Evolutionary conservation across 2,113 vertebrate genomes (phyloP).

Genomic region (Ciconia maguari): DNA sequence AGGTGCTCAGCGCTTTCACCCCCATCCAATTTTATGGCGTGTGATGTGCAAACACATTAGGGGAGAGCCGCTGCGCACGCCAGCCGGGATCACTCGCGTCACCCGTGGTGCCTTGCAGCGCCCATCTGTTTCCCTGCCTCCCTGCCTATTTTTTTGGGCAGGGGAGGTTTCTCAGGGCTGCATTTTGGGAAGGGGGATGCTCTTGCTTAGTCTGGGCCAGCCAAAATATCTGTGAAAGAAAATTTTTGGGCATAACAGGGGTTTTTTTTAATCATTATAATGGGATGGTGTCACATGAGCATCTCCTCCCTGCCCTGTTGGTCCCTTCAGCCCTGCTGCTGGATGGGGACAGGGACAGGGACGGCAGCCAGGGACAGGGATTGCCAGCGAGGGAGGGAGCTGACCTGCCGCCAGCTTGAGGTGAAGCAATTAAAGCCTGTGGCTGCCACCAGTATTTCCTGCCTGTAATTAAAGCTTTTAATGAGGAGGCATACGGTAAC

Average conservation of each 20-base stretch:
- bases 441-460: neutral
- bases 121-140: neutral
- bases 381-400: neutral
- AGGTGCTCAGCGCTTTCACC: fast-evolving
- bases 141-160: neutral
- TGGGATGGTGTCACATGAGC: fast-evolving
- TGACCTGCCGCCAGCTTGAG: neutral
- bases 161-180: neutral
- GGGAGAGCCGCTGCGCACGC: neutral
- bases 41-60: neutral
- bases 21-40: neutral
- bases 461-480: slow-evolving; percentile 21
- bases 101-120: too few relatives aligned
- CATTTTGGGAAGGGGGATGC: neutral
- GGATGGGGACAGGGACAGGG: neutral
- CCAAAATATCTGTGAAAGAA: neutral
- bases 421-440: neutral
- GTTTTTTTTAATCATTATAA: neutral
- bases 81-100: neutral
- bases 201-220: neutral
- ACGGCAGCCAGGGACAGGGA: too few relatives aligned
- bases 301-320: neutral
- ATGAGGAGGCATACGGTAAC: neutral
- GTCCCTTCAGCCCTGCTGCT: neutral
- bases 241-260: fast-evolving